Evolutionary conservation across 1,140 invertebrate species (phyloP).

Genomic region (Diorhabda sublineata): DNA sequence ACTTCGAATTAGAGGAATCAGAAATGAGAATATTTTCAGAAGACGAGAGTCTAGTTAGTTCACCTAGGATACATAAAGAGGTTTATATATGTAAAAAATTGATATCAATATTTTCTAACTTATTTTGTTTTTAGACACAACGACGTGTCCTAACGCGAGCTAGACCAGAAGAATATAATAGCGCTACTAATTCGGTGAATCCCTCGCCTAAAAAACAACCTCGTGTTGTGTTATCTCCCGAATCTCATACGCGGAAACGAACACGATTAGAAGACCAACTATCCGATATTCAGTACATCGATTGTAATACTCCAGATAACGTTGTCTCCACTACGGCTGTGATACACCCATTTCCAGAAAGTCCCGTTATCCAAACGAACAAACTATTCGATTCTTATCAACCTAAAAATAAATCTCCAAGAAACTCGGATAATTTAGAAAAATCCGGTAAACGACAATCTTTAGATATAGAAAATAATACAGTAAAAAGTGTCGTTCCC

Average conservation of each 20-base stretch:
- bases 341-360: constrained; percentile 33
- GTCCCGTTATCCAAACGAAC: constrained; percentile 19
- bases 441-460: constrained; percentile 35
- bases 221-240: constrained; percentile 49
- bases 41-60: constrained; percentile 65
- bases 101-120: neutral
- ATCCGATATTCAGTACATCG: constrained; percentile 60
- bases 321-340: constrained; percentile 38
- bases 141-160: constrained; percentile 47
- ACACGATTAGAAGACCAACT: constrained; percentile 59
- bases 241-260: constrained; percentile 51
- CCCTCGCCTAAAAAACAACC: constrained; percentile 56
- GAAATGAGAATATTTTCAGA: constrained; percentile 84
- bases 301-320: constrained; percentile 58
- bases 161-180: constrained; percentile 50
- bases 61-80: constrained; percentile 51
- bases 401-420: constrained; percentile 44
- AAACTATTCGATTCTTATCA: constrained; percentile 27
- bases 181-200: constrained; percentile 51
- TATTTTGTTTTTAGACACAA: constrained; percentile 21
- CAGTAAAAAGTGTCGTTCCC: constrained; percentile 20
- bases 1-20: constrained; percentile 77
- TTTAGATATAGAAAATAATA: constrained; percentile 35
- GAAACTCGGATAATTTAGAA: constrained; percentile 39
- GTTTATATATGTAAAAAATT: constrained; percentile 20